A percentile compares a stretch with the other conserved stretches of the same genome.
These are phyloP conservation scores for Silvanus unidentatus DNA, from an alignment of 2,888 invertebrate species.

Conservation along the genomic window DNA sequence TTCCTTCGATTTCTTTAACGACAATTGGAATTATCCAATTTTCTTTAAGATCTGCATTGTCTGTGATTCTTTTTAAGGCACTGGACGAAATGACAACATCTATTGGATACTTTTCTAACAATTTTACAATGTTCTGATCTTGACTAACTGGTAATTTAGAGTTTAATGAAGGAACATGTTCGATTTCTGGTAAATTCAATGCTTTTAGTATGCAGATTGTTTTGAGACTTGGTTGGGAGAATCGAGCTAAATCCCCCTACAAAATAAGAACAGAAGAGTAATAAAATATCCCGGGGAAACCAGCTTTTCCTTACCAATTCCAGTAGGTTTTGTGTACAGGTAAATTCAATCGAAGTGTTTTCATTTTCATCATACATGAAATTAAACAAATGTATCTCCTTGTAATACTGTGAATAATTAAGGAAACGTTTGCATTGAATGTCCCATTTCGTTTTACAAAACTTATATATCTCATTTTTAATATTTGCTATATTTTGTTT, in stretches of 20 bases:
- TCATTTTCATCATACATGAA: slow-evolving; percentile 25
- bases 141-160: slow-evolving; percentile 31
- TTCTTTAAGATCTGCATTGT: slow-evolving; percentile 30
- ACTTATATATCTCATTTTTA: slow-evolving; percentile 10
- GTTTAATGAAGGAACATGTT: slow-evolving; percentile 7
- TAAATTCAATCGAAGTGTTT: slow-evolving; percentile 22
- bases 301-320: slow-evolving; percentile 28
- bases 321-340: slow-evolving; percentile 21
- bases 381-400: slow-evolving; percentile 19
- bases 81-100: slow-evolving; percentile 37
- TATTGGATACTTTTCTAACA: slow-evolving; percentile 27
- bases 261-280: slow-evolving; percentile 13
- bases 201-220: slow-evolving; percentile 14
- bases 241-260: slow-evolving; percentile 23
- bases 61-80: slow-evolving; percentile 34
- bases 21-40: slow-evolving; percentile 37
- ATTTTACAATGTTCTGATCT: slow-evolving; percentile 29
- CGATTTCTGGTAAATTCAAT: slow-evolving; percentile 12
- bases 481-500: slow-evolving; percentile 8
- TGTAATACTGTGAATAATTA: slow-evolving; percentile 29
- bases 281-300: too few relatives aligned
- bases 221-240: slow-evolving; percentile 18
- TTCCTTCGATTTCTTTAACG: slow-evolving; percentile 25
- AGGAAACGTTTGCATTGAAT: slow-evolving; percentile 20
- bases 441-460: slow-evolving; percentile 20